Evolutionary conservation across 2,888 invertebrate species (phyloP).

Genomic region (Sinopyrophorus schimmeli): DNA sequence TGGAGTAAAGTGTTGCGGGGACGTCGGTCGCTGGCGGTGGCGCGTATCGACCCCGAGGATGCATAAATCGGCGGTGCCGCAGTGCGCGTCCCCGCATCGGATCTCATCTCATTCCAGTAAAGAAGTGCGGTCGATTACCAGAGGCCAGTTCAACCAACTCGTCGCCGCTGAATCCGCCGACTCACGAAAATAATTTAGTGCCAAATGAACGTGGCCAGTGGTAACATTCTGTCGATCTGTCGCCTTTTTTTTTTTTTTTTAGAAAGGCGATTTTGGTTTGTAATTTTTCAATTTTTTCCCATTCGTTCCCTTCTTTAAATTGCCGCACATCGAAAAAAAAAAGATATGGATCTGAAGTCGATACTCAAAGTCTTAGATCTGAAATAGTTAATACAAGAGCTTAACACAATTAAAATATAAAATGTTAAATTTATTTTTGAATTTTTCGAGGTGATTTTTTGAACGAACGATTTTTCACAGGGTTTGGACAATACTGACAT

Average conservation of each 20-base stretch:
- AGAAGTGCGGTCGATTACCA: conserved; percentile 23
- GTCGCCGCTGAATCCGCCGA: conserved; percentile 18
- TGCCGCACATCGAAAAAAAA: conserved; percentile 16
- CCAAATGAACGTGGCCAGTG: conserved; percentile 50
- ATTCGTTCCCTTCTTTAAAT: too few species aligned
- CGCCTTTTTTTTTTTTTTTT: conserved; percentile 24
- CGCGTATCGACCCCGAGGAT: conserved; percentile 1
- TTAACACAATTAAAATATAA: too few species aligned
- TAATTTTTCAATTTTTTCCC: too few species aligned
- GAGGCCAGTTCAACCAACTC: conserved; percentile 40
- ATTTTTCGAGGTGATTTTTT: too few species aligned
- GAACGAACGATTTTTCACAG: too few species aligned
- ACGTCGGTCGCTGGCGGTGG: conserved; percentile 14
- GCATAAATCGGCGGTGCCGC: conserved; percentile 8
- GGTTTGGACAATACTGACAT: too few species aligned
- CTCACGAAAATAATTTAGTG: conserved; percentile 39
- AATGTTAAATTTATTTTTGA: too few species aligned
- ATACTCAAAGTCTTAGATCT: neutral
- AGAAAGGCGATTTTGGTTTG: conserved; percentile 13
- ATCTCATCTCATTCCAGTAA: conserved; percentile 27
- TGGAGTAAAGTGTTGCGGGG: conserved; percentile 14
- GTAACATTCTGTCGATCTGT: conserved; percentile 40
- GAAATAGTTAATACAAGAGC: too few species aligned
- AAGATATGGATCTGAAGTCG: conserved; percentile 14
- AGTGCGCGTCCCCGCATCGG: conserved; percentile 10